Percentiles rank a stretch among this genome's conserved stretches.
These are phyloP conservation scores for Dendroctonus ponderosae DNA, from an alignment of 1,140 invertebrate genomes.

Conservation along the genomic window DNA sequence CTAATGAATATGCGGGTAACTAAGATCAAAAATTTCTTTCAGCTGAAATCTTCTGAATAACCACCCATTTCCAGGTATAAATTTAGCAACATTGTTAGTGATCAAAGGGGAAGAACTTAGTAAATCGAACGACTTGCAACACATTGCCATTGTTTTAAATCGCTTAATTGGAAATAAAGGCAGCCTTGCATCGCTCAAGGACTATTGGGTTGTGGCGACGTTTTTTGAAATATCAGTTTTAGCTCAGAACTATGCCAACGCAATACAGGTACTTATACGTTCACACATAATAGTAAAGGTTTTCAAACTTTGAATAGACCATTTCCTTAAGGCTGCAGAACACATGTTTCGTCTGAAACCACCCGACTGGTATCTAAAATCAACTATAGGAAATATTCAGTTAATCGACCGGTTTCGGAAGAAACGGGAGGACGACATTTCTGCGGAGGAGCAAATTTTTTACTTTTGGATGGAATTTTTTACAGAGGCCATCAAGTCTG, in stretches of 20 bases:
- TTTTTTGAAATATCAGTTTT: constrained; percentile 99
- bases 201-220: constrained; percentile 99
- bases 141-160: constrained; percentile 91
- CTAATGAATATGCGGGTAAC: constrained; percentile 92
- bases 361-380: constrained; percentile 98
- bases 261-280: constrained; percentile 66
- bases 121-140: constrained; percentile 85
- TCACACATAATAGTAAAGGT: not conserved
- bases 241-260: constrained; percentile 95
- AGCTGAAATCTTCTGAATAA: not conserved
- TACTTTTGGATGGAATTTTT: constrained; percentile 99
- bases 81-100: constrained; percentile 96
- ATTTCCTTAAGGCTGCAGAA: constrained; percentile 72
- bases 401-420: constrained; percentile 92
- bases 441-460: constrained; percentile 85
- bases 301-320: not conserved
- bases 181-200: constrained; percentile 84
- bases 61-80: constrained; percentile 67
- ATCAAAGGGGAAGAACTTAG: constrained; percentile 95
- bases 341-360: constrained; percentile 99
- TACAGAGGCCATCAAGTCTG: constrained; percentile 83
- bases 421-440: constrained; percentile 61
- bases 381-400: constrained; percentile 96
- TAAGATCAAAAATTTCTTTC: constrained; percentile 1
- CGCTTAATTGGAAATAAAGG: constrained; percentile 98